Percentiles rank a stretch among this genome's conserved stretches.
Evolutionary conservation across 2,797 vertebrate genomes (phyloP).

Genomic region (Lindbergichthys nudifrons): DNA sequence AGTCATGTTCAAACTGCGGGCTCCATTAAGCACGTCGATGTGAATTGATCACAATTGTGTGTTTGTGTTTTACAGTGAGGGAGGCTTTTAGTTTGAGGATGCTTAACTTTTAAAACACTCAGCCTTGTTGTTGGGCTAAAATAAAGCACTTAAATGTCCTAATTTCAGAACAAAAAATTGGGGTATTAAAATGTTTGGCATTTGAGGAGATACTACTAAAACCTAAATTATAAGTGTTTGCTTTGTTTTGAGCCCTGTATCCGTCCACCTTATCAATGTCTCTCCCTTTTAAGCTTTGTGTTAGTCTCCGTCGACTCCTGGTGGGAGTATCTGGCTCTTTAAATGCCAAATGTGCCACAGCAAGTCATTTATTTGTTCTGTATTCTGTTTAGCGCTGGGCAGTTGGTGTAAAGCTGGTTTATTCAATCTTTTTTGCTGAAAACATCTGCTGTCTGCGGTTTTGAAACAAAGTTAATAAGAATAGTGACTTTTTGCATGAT

Average conservation of each 20-base stretch:
- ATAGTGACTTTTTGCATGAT: not conserved
- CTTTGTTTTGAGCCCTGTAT: not conserved
- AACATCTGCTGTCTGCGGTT: not conserved
- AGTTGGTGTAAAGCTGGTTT: not conserved
- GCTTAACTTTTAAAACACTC: not conserved
- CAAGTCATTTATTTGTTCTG: not conserved
- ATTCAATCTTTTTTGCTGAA: not conserved
- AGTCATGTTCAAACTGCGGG: slow-evolving; percentile 30
- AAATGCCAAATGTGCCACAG: not conserved
- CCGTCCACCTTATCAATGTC: not conserved
- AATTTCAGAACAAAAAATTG: not conserved
- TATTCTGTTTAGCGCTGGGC: not conserved
- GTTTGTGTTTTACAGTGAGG: slow-evolving; percentile 21
- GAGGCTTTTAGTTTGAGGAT: not conserved
- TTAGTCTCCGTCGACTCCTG: not conserved
- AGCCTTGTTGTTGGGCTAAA: not conserved
- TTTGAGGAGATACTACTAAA: not conserved
- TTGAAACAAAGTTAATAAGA: not conserved
- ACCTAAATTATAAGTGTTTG: not conserved
- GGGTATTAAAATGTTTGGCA: not conserved
- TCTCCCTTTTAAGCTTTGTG: not conserved
- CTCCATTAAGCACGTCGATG: slow-evolving; percentile 37
- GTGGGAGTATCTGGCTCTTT: not conserved
- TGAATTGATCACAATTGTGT: slow-evolving; percentile 18
- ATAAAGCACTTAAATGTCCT: not conserved